These are phyloP conservation scores for Bimastos eiseni DNA, from an alignment of 2,888 invertebrate genomes.

Conservation along the genomic window DNA sequence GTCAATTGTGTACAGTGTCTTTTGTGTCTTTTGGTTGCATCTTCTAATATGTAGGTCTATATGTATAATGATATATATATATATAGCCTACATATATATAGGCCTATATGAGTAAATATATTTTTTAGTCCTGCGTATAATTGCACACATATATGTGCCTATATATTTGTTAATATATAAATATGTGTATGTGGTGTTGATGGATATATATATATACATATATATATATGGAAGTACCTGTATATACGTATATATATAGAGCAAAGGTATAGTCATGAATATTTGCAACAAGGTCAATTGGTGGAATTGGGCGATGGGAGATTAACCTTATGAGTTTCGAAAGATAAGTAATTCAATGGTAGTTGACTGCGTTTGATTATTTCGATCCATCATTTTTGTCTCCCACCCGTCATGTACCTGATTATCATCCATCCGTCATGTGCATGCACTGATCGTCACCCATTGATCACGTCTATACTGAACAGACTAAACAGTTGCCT, in stretches of 20 bases:
- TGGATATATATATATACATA: not conserved
- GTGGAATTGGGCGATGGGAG: not conserved
- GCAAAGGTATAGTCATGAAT: not conserved
- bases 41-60: too few relatives aligned
- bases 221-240: too few relatives aligned
- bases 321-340: not conserved
- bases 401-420: not conserved
- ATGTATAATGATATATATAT: too few relatives aligned
- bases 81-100: too few relatives aligned
- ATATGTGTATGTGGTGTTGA: not conserved
- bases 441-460: not conserved
- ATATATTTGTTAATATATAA: not conserved
- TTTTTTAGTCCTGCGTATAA: too few relatives aligned
- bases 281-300: not conserved
- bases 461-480: not conserved
- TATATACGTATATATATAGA: not conserved
- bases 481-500: not conserved
- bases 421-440: not conserved
- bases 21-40: too few relatives aligned
- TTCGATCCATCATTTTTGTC: not conserved
- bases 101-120: too few relatives aligned
- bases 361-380: not conserved
- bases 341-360: not conserved
- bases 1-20: not conserved
- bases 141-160: not conserved